These are phyloP conservation scores for Drosophila paranaensis DNA, from an alignment of 2,888 invertebrate species.

Conservation along the genomic window DNA sequence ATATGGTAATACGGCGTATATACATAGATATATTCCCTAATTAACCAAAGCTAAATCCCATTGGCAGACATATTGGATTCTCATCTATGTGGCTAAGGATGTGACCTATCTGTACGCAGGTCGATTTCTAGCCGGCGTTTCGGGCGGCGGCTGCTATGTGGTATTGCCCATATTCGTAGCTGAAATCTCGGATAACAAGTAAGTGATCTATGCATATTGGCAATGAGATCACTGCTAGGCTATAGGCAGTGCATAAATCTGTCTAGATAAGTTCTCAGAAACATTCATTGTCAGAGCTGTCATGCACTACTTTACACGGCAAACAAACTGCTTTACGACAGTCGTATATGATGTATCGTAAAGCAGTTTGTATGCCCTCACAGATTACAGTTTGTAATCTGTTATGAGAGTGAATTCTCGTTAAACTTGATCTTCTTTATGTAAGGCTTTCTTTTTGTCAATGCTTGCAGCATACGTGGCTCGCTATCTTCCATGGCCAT, in stretches of 20 bases:
- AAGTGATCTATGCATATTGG: constrained; percentile 27
- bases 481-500: constrained; percentile 73
- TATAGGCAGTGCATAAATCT: background rate
- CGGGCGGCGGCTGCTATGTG: constrained; percentile 79
- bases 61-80: constrained; percentile 74
- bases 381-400: background rate
- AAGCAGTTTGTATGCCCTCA: background rate
- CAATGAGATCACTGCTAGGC: background rate
- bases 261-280: background rate
- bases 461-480: constrained; percentile 68
- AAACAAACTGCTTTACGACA: background rate
- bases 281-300: background rate
- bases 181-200: constrained; percentile 81
- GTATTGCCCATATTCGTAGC: constrained; percentile 77
- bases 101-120: constrained; percentile 75
- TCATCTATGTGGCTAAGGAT: constrained; percentile 66
- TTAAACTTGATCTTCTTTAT: background rate
- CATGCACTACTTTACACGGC: background rate
- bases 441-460: background rate
- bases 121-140: constrained; percentile 71
- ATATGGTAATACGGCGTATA: constrained; percentile 56
- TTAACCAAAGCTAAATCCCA: background rate
- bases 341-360: background rate
- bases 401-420: background rate
- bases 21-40: background rate